Evolutionary conservation across 2,113 vertebrate species (phyloP).

Genomic region (Mirza zaza): DNA sequence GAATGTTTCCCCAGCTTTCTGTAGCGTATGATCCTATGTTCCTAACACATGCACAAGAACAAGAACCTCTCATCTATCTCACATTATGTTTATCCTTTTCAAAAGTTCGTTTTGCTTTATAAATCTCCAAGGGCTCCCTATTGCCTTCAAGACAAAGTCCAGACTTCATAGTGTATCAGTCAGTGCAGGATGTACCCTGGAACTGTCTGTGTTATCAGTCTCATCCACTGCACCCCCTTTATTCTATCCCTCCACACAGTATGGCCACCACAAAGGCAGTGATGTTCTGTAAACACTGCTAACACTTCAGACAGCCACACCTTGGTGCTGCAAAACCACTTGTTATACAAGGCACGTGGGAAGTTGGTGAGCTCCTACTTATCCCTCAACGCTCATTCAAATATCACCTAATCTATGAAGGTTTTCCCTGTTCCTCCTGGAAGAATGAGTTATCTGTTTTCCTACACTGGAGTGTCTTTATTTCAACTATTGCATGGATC

Average conservation of each 20-base stretch:
- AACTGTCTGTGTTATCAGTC: background rate
- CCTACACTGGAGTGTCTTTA: background rate
- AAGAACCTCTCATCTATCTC: background rate
- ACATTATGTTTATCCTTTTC: background rate
- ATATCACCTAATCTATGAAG: background rate
- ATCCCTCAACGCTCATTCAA: background rate
- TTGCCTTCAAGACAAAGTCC: background rate
- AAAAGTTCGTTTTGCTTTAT: background rate
- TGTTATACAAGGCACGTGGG: background rate
- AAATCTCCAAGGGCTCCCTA: background rate
- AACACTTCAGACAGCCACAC: background rate
- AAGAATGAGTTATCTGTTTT: conserved; percentile 13
- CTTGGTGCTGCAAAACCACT: background rate
- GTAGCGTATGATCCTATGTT: background rate
- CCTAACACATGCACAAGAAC: background rate
- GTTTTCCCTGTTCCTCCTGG: background rate
- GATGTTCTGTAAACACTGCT: background rate
- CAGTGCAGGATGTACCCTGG: background rate
- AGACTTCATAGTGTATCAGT: background rate
- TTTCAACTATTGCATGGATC: background rate
- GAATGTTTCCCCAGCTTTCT: background rate
- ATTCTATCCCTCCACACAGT: background rate
- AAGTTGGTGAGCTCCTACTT: background rate
- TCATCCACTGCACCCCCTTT: background rate
- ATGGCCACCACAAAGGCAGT: background rate